Evolutionary conservation across 2,797 vertebrate genomes (phyloP).

Genomic region (Gymnodraco acuticeps): DNA sequence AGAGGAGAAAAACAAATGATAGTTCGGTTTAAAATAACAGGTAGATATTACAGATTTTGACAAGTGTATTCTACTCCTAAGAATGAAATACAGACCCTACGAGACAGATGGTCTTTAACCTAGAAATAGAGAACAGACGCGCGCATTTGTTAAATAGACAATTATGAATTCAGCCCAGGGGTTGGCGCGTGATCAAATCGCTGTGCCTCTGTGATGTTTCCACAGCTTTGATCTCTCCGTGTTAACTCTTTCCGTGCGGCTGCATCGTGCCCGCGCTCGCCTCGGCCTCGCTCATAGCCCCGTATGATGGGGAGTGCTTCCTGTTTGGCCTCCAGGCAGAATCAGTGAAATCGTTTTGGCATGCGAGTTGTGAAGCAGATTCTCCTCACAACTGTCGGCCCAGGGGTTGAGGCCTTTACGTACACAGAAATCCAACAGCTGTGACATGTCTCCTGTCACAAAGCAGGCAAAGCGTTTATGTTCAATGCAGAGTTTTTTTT

Average conservation of each 20-base stretch:
- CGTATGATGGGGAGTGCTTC: slow-evolving; percentile 50
- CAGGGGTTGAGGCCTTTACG: slow-evolving; percentile 19
- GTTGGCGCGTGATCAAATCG: slow-evolving; percentile 66
- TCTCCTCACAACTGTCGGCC: slow-evolving; percentile 29
- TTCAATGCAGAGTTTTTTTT: background rate
- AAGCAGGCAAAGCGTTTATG: background rate
- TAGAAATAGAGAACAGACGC: slow-evolving; percentile 57
- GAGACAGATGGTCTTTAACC: slow-evolving; percentile 55
- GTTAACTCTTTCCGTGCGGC: slow-evolving; percentile 65
- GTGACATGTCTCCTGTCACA: slow-evolving; percentile 26
- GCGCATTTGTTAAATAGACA: slow-evolving; percentile 68
- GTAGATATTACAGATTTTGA: slow-evolving; percentile 8
- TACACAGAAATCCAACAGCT: slow-evolving; percentile 3
- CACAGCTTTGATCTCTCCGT: slow-evolving; percentile 71
- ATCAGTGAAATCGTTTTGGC: slow-evolving; percentile 67
- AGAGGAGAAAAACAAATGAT: background rate
- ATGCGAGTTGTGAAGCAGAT: slow-evolving; percentile 56
- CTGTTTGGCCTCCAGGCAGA: slow-evolving; percentile 52
- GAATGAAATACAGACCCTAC: slow-evolving; percentile 24
- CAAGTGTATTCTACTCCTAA: slow-evolving; percentile 9
- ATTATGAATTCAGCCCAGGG: slow-evolving; percentile 69
- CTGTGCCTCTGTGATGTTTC: slow-evolving; percentile 73
- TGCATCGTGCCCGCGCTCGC: slow-evolving; percentile 33
- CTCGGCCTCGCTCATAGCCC: slow-evolving; percentile 18
- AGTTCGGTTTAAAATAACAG: background rate